These are phyloP conservation scores for Matsumyia berberina DNA, from an alignment of 2,888 invertebrate genomes.

Conservation along the genomic window DNA sequence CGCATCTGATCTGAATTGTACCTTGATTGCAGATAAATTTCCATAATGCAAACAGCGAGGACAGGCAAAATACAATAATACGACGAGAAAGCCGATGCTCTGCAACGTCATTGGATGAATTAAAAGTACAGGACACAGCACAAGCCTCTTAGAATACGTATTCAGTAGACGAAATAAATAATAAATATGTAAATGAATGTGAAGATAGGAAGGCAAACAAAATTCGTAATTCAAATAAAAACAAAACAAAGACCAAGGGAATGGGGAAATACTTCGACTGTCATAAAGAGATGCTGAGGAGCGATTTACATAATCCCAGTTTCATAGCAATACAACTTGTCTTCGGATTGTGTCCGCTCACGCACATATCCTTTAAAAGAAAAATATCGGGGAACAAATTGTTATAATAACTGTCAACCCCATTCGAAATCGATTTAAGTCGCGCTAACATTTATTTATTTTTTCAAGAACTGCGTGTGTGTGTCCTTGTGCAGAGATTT, in stretches of 20 bases:
- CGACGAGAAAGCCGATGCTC: too few relatives aligned
- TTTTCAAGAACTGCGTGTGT: neutral
- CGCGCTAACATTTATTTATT: slow-evolving; percentile 9
- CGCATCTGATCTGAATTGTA: too few relatives aligned
- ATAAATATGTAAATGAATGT: too few relatives aligned
- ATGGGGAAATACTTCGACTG: neutral
- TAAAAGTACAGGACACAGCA: too few relatives aligned
- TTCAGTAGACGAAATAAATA: too few relatives aligned
- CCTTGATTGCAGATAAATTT: too few relatives aligned
- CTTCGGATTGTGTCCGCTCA: neutral
- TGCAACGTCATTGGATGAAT: too few relatives aligned
- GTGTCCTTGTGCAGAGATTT: neutral
- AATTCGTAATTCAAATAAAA: slow-evolving; percentile 23
- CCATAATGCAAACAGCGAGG: too few relatives aligned
- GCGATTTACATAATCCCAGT: slow-evolving; percentile 28
- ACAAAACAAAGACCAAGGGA: neutral
- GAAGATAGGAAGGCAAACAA: slow-evolving; percentile 17
- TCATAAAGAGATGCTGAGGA: neutral
- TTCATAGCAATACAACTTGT: neutral
- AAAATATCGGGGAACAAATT: slow-evolving; percentile 1
- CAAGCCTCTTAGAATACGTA: too few relatives aligned
- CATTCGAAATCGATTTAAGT: slow-evolving; percentile 26
- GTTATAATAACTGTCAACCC: slow-evolving; percentile 21
- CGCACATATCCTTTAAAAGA: neutral
- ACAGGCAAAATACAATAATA: too few relatives aligned